Conservation (phyloP, 2,797 vertebrate genomes). For the Yasuhikotakia modesta region DNA sequence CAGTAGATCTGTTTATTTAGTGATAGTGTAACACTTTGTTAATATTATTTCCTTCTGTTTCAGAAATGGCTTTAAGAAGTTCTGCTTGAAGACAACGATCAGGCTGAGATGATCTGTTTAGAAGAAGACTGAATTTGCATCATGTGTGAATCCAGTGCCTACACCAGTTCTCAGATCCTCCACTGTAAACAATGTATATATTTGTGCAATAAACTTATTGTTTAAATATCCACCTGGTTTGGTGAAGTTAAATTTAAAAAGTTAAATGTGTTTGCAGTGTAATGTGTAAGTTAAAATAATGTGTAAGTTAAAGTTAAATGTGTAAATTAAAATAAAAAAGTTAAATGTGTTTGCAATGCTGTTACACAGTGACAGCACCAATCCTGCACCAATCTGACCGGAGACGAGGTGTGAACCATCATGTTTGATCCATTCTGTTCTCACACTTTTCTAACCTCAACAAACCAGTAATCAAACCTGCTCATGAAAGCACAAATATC, state of each 20-base stretch:
- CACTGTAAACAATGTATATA: conserved; percentile 49
- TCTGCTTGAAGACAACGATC: conserved; percentile 89
- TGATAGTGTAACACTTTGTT: no score
- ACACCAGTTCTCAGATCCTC: not conserved
- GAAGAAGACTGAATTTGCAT: conserved; percentile 75
- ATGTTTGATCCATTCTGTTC: not conserved
- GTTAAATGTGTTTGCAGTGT: not conserved
- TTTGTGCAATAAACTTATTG: conserved; percentile 16
- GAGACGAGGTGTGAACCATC: not conserved
- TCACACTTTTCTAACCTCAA: not conserved
- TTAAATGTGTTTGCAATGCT: not conserved
- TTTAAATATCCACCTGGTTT: not conserved
- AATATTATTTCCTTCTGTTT: conserved; percentile 53
- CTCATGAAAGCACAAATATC: conserved; percentile 32
- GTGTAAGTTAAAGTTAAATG: no score
- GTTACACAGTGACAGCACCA: not conserved
- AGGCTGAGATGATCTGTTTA: conserved; percentile 85
- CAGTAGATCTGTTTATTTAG: no score
- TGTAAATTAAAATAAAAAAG: not conserved
- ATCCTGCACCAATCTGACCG: not conserved
- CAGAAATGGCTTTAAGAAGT: conserved; percentile 87
- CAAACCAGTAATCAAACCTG: conserved; percentile 33
- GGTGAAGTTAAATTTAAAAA: not conserved
- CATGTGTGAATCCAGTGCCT: not conserved
- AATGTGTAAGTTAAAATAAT: no score